These are phyloP conservation scores for Mormyrops attenuatus DNA, from an alignment of 2,797 vertebrate species.

Conservation along the genomic window DNA sequence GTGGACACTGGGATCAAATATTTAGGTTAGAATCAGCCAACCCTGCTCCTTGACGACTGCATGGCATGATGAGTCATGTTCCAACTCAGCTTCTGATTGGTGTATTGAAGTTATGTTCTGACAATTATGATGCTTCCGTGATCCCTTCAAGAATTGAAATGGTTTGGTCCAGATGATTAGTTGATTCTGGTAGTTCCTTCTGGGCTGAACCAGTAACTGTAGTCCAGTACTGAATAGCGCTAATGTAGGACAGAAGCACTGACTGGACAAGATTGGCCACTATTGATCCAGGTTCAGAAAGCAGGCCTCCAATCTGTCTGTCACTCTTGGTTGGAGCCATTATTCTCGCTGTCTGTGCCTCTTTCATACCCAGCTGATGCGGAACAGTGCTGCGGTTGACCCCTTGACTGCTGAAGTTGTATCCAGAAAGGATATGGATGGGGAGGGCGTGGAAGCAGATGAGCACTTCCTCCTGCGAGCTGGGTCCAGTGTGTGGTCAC, in stretches of 20 bases:
- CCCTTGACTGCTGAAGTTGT: constrained; percentile 86
- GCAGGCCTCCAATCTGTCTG: background rate
- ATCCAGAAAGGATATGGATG: constrained; percentile 86
- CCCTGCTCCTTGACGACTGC: background rate
- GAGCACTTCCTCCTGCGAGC: constrained; percentile 94
- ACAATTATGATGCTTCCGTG: background rate
- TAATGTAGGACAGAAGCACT: background rate
- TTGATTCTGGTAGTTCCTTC: background rate
- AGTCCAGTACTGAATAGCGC: background rate
- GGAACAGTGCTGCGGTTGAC: constrained; percentile 83
- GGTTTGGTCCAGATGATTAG: background rate
- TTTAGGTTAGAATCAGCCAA: background rate
- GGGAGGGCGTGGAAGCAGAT: constrained; percentile 85
- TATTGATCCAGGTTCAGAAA: background rate
- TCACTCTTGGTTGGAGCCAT: background rate
- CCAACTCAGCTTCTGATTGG: background rate
- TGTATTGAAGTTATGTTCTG: background rate
- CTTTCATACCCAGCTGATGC: constrained; percentile 69
- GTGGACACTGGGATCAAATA: background rate
- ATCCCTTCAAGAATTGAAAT: background rate
- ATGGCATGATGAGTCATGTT: background rate
- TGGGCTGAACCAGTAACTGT: background rate
- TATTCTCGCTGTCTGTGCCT: background rate
- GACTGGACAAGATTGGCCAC: background rate
- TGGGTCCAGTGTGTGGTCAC: constrained; percentile 82